Evolutionary conservation across 2,888 invertebrate genomes (phyloP), one percentile per base, ranked within the genome.

Genomic region (Cotesia congregata): DNA sequence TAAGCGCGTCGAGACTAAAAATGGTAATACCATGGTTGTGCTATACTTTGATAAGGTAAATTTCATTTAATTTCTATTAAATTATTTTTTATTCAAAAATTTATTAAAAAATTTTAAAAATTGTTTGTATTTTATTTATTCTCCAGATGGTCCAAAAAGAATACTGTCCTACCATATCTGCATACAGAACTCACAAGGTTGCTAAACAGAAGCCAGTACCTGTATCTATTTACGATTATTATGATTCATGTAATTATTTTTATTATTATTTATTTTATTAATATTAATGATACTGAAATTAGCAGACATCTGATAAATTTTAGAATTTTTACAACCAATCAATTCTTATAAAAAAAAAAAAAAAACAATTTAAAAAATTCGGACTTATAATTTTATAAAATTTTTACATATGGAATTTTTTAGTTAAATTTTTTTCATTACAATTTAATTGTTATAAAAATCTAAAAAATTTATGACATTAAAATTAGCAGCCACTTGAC

Each of bases 211-310:
- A 95, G 78, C 95, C 97, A 6, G 96, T 95, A 38, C 93, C 95
- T 82, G 96, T 97, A 80, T 93, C 94, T 64, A 92, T 98, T 64
- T 95, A 94, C 82, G 98, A 98, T 88, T 96, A 98, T 84, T 98
- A 97, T 85, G 97, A 98, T 88, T 95, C 95, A 79, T 95, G 97
- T 97, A 88, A 93, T 94, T 92, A 73, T 72, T 60, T 12, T 67
- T 40, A 40, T 40, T 12, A 76, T 67, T 30, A 73, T 73, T 68
- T 76, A 50, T 73, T 75, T 50, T 30, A 70, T 68, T 0, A 1
- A 17, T 17, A 17, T 17, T 17, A 17, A 17, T 17, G 17, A 17
- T 17, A 1, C 1, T 17, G 17, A 17, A 17, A 17, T 17, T n/a
- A n/a, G n/a, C n/a, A n/a, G n/a, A n/a, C n/a, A n/a, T n/a, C n/a